Evolutionary conservation across 2,888 invertebrate species (phyloP).

Genomic region (Microplitis manilae): DNA sequence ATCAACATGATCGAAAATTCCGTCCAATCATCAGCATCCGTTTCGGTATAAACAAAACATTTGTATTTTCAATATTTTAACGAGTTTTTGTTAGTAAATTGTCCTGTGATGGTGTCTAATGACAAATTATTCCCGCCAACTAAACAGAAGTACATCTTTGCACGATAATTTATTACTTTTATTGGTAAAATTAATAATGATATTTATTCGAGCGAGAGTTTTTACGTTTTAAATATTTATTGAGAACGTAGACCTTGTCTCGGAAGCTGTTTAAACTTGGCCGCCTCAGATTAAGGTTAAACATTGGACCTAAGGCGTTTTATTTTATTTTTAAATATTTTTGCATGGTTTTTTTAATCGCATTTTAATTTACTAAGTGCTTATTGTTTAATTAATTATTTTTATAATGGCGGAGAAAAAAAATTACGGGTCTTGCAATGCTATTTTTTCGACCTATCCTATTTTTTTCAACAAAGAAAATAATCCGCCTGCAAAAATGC

Average conservation of each 20-base stretch:
- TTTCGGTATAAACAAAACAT: slow-evolving; percentile 21
- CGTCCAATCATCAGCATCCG: background rate
- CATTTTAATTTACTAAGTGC: slow-evolving; percentile 12
- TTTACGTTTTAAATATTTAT: background rate
- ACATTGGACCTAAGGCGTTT: slow-evolving; percentile 4
- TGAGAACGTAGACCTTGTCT: background rate
- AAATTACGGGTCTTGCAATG: slow-evolving; percentile 63
- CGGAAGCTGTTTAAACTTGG: background rate
- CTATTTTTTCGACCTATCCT: slow-evolving; percentile 66
- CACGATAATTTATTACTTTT: background rate
- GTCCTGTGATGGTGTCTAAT: background rate
- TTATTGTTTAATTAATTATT: background rate
- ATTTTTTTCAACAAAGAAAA: slow-evolving; percentile 62
- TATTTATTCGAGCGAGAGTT: background rate
- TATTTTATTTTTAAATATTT: slow-evolving; percentile 6
- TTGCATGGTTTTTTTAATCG: slow-evolving; percentile 44
- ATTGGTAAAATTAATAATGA: background rate
- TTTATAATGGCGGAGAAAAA: slow-evolving; percentile 54
- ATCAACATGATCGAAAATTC: background rate
- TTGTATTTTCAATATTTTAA: slow-evolving; percentile 21
- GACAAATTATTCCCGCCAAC: background rate
- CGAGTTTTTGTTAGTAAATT: slow-evolving; percentile 13
- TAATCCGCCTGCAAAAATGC: slow-evolving; percentile 51
- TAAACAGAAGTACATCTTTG: background rate
- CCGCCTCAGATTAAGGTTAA: slow-evolving; percentile 20